Evolutionary conservation across 2,113 vertebrate species (phyloP).

Genomic region (Dolichallabes microphthalmus): DNA sequence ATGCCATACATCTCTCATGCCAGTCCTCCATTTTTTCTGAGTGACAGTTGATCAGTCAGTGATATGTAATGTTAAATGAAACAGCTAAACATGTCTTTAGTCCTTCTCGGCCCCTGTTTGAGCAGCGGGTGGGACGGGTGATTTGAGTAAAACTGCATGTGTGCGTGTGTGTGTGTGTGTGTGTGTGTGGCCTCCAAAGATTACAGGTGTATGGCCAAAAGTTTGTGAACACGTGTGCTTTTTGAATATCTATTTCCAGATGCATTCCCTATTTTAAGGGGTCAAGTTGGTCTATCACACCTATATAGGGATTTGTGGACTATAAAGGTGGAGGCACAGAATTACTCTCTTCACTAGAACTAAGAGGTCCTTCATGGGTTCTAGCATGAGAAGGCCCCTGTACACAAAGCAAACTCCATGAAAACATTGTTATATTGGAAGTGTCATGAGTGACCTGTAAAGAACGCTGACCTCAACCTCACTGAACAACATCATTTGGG

Average conservation of each 20-base stretch:
- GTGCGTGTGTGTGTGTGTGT: too few species aligned
- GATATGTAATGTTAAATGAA: slow-evolving; percentile 79
- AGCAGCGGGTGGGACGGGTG: slow-evolving; percentile 13
- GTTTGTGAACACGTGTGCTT: background rate
- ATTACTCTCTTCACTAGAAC: background rate
- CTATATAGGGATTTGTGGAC: background rate
- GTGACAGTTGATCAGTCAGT: slow-evolving; percentile 63
- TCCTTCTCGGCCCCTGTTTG: slow-evolving; percentile 39
- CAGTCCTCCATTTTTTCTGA: slow-evolving; percentile 47
- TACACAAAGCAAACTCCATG: background rate
- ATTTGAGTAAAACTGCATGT: too few species aligned
- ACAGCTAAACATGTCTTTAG: slow-evolving; percentile 75
- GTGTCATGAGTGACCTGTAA: background rate
- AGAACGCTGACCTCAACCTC: too few species aligned
- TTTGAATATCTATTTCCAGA: background rate
- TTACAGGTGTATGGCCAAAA: background rate
- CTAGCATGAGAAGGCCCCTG: background rate
- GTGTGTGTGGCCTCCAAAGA: too few species aligned
- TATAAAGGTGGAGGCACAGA: background rate
- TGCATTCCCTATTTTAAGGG: background rate
- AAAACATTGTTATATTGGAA: background rate
- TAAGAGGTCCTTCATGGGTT: background rate
- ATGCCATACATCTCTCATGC: too few species aligned
- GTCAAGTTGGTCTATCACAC: background rate
- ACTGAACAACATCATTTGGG: too few species aligned